Evolutionary conservation across 2,113 vertebrate genomes (phyloP).

Genomic region (Accipiter virgatus): DNA sequence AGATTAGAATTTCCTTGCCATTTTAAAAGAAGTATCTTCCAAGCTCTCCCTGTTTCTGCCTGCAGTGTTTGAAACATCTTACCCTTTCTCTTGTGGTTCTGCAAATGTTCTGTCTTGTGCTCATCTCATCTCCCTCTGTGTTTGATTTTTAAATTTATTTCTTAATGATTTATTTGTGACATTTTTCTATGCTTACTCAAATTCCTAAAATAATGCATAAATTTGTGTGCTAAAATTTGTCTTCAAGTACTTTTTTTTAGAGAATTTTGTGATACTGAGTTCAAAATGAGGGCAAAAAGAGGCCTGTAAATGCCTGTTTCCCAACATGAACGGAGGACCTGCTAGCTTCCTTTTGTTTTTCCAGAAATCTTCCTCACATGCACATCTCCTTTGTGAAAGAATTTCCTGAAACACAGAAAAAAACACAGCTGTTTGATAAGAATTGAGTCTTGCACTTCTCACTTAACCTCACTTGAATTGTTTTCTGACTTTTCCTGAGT

Average conservation of each 20-base stretch:
- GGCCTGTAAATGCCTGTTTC: neutral
- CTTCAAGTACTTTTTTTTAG: neutral
- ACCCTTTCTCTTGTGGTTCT: neutral
- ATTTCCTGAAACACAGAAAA: neutral
- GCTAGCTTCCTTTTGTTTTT: neutral
- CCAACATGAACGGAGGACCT: neutral
- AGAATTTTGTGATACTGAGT: neutral
- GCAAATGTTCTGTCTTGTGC: neutral
- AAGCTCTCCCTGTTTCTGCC: neutral
- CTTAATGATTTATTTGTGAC: constrained; percentile 6
- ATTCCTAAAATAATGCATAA: neutral
- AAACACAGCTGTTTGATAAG: neutral
- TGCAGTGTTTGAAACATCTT: neutral
- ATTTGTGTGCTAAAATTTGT: neutral
- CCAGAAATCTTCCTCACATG: neutral
- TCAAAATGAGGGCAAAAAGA: neutral
- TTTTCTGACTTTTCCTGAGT: neutral
- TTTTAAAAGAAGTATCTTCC: neutral
- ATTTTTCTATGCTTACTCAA: neutral
- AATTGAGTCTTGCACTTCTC: neutral
- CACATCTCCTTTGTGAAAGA: neutral
- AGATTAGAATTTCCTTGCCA: neutral
- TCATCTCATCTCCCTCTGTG: neutral
- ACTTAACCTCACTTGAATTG: neutral
- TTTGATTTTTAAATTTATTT: neutral